phyloP scores from a whole-genome alignment of 2,113 vertebrate species.

The Chlorodrepanis virens region DNA sequence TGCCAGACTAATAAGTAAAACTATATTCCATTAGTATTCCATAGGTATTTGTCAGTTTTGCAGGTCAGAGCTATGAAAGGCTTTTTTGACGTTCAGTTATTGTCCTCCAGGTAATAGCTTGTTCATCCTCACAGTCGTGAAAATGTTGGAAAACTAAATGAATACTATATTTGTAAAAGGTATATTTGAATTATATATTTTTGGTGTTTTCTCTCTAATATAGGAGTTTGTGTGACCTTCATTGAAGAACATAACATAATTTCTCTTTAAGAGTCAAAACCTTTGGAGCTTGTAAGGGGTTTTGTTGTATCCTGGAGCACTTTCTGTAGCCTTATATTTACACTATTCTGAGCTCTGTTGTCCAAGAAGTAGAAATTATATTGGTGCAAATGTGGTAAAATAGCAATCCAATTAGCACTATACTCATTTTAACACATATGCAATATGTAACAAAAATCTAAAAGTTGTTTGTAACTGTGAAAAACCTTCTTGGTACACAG shows the following conservation, averaged over 20 bases:
- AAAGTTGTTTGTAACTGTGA: constrained; percentile 69
- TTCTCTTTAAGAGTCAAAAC: neutral
- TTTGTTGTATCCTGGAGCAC: neutral
- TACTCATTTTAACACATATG: constrained; percentile 66
- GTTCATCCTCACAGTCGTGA: constrained; percentile 6
- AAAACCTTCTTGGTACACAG: constrained; percentile 56
- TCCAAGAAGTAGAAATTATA: constrained; percentile 65
- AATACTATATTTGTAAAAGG: neutral
- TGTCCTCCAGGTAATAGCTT: constrained; percentile 48
- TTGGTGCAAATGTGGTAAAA: constrained; percentile 58
- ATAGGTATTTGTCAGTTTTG: constrained; percentile 59
- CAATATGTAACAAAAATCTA: constrained; percentile 70
- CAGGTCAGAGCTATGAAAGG: constrained; percentile 41
- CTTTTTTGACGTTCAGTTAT: constrained; percentile 62
- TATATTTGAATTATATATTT: neutral
- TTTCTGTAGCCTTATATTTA: constrained; percentile 32
- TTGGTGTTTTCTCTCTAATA: neutral
- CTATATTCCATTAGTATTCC: constrained; percentile 63
- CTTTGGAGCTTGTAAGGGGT: neutral
- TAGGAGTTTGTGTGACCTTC: neutral
- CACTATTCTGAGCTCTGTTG: constrained; percentile 56
- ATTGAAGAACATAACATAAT: neutral
- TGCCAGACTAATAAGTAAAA: constrained; percentile 66
- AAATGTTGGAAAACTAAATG: constrained; percentile 54
- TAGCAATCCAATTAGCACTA: constrained; percentile 59